phyloP scores from a whole-genome alignment of 1,140 invertebrate species.

The Listronotus bonariensis region DNA sequence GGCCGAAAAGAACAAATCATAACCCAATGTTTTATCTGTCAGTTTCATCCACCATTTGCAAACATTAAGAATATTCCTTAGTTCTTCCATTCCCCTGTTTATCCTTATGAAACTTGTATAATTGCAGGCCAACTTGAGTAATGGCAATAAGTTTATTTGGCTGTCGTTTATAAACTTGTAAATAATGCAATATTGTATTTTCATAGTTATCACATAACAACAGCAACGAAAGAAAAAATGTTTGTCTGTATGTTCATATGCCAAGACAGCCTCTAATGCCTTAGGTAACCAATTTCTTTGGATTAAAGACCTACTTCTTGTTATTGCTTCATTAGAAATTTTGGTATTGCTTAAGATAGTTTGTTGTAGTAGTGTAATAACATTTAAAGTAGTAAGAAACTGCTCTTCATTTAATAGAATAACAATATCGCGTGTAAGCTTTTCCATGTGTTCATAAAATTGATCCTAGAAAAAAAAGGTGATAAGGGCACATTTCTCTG shows the following conservation, averaged over 20 bases:
- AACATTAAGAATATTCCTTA: constrained; percentile 10
- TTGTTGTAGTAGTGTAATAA: constrained; percentile 11
- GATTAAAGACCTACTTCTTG: not conserved
- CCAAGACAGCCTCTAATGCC: constrained; percentile 4
- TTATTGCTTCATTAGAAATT: not conserved
- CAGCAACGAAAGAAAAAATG: constrained; percentile 14
- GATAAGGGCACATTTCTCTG: too few species aligned
- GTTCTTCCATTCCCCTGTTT: constrained; percentile 2
- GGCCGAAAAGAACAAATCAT: constrained; percentile 40
- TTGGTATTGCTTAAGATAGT: not conserved
- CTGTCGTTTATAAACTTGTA: constrained; percentile 18
- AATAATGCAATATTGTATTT: not conserved
- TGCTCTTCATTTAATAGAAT: constrained; percentile 16
- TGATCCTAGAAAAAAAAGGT: constrained; percentile 12
- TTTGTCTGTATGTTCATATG: constrained; percentile 9
- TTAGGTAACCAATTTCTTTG: constrained; percentile 9
- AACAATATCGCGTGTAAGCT: constrained; percentile 1
- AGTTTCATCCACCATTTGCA: constrained; percentile 48
- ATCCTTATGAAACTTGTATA: not conserved
- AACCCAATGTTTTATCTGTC: constrained; percentile 17
- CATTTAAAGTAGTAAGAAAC: constrained; percentile 12
- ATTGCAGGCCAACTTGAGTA: constrained; percentile 12
- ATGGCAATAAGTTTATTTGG: constrained; percentile 20
- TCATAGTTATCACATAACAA: constrained; percentile 7
- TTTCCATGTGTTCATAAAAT: constrained; percentile 1